Conservation (phyloP, 1,140 invertebrate species). For the Calephelis virginiensis region DNA sequence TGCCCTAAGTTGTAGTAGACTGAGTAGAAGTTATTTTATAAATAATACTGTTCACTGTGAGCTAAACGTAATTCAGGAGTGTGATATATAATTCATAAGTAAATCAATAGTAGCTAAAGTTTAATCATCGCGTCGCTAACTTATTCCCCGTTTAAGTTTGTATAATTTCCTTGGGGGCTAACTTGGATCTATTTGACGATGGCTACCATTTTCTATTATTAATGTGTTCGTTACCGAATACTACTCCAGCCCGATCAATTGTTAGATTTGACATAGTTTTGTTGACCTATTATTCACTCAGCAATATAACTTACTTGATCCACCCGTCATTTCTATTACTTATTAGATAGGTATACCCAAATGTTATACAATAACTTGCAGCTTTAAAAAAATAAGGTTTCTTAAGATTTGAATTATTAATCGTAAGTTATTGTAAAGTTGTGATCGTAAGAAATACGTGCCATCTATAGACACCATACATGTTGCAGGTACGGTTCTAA, state of each 20-base stretch:
- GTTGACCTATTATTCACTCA: neutral
- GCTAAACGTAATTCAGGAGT: neutral
- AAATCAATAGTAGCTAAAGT: constrained; percentile 3
- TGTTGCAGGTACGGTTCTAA: too few relatives aligned
- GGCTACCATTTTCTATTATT: constrained; percentile 43
- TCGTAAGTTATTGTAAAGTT: too few relatives aligned
- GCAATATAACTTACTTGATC: too few relatives aligned
- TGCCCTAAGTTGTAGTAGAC: too few relatives aligned
- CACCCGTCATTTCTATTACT: too few relatives aligned
- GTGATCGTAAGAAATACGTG: too few relatives aligned
- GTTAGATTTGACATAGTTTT: neutral
- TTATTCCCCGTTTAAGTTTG: constrained; percentile 62
- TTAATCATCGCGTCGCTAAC: constrained; percentile 39
- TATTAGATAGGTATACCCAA: too few relatives aligned
- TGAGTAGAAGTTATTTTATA: too few relatives aligned
- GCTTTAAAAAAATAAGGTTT: too few relatives aligned
- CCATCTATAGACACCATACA: too few relatives aligned
- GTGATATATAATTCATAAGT: constrained; percentile 4
- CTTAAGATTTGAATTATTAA: too few relatives aligned
- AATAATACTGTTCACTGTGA: neutral
- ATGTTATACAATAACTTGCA: too few relatives aligned
- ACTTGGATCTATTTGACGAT: constrained; percentile 45
- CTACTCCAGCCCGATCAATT: neutral
- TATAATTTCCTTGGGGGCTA: constrained; percentile 61
- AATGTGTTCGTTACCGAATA: constrained; percentile 32